Conservation (phyloP, 1,140 invertebrate species). For the Drosophila serrata region DNA sequence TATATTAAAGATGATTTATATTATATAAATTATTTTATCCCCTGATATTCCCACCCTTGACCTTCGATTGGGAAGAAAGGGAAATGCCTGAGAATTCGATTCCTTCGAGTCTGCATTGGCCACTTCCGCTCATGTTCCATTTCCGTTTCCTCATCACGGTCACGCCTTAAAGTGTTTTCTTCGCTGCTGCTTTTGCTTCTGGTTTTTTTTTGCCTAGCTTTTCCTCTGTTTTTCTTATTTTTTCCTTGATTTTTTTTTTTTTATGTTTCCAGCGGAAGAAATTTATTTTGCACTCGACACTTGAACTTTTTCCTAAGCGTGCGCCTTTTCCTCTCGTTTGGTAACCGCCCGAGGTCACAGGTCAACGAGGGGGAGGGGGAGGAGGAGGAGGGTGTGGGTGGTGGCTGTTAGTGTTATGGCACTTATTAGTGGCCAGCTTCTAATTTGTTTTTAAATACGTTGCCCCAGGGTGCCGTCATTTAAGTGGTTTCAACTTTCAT, state of each 20-base stretch:
- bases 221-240: too few species aligned
- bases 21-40: neutral
- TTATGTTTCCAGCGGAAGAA: slow-evolving; percentile 37
- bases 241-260: slow-evolving; percentile 5
- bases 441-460: slow-evolving; percentile 64
- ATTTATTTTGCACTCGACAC: slow-evolving; percentile 70
- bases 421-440: slow-evolving; percentile 63
- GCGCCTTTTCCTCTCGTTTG: slow-evolving; percentile 19
- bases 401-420: slow-evolving; percentile 32
- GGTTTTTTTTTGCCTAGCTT: neutral
- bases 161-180: slow-evolving; percentile 44
- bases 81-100: neutral
- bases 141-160: slow-evolving; percentile 70
- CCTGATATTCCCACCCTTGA: neutral
- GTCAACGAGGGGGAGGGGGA: neutral
- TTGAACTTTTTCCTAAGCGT: slow-evolving; percentile 50
- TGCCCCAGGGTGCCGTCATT: slow-evolving; percentile 12
- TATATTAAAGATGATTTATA: neutral
- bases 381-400: neutral
- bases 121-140: slow-evolving; percentile 69
- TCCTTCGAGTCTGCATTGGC: neutral
- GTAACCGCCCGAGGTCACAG: slow-evolving; percentile 6
- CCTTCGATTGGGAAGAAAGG: neutral
- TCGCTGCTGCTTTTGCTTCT: neutral
- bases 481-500: slow-evolving; percentile 22